Percentiles rank a stretch among this genome's conserved stretches.
phyloP scores from a whole-genome alignment of 1,140 invertebrate species.

The Anoplophora glabripennis region DNA sequence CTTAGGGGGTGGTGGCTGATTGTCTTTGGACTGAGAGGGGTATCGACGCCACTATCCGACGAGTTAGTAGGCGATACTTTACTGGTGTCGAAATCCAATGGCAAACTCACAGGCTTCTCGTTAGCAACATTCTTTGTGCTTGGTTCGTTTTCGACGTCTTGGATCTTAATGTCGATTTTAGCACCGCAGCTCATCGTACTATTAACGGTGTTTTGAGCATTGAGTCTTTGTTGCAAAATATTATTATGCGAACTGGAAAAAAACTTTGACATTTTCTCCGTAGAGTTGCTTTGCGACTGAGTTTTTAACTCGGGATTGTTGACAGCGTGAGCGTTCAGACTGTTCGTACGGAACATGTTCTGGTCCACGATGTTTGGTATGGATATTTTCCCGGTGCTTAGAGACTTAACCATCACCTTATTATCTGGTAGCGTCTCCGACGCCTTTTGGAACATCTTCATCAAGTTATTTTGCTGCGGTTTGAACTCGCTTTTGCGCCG shows the following conservation, averaged over 20 bases:
- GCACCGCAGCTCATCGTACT: background rate
- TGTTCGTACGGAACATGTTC: constrained; percentile 34
- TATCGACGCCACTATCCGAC: constrained; percentile 45
- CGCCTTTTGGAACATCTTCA: constrained; percentile 33
- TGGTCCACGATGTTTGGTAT: constrained; percentile 27
- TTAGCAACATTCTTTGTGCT: constrained; percentile 7
- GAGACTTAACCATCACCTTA: constrained; percentile 37
- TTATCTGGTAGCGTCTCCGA: constrained; percentile 6
- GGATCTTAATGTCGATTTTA: constrained; percentile 46
- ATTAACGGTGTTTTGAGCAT: constrained; percentile 4
- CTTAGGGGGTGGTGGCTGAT: constrained; percentile 55
- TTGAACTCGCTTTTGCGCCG: constrained; percentile 19
- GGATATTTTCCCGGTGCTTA: constrained; percentile 41
- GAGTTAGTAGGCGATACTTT: constrained; percentile 34
- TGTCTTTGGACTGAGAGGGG: constrained; percentile 42
- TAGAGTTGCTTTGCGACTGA: constrained; percentile 28
- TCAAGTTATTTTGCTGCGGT: constrained; percentile 32
- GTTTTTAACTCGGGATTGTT: constrained; percentile 45
- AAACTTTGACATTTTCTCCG: constrained; percentile 56
- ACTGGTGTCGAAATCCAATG: constrained; percentile 18
- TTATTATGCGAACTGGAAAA: constrained; percentile 65
- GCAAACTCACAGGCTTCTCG: constrained; percentile 18
- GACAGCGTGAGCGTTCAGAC: constrained; percentile 42
- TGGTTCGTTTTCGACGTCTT: constrained; percentile 37
- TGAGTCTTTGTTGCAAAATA: constrained; percentile 55